Conservation (phyloP, 2,113 vertebrate genomes). For the Mirza zaza region DNA sequence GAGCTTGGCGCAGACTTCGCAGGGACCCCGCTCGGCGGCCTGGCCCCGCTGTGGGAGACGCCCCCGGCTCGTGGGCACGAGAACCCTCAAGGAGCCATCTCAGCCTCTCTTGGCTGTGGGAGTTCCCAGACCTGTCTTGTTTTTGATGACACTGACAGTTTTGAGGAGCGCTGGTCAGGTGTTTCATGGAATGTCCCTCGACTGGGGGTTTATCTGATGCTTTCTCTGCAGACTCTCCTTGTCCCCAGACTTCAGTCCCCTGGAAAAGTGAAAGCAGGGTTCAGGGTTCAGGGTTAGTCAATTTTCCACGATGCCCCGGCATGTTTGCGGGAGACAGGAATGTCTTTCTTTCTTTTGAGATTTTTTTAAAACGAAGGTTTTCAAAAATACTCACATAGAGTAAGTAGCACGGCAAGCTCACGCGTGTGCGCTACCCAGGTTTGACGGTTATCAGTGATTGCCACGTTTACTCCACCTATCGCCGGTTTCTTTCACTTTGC, state of each 20-base stretch:
- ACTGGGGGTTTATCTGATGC: too few relatives aligned
- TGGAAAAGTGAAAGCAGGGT: too few relatives aligned
- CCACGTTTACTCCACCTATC: rapidly evolving
- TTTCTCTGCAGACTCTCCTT: background rate
- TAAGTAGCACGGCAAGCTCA: too few relatives aligned
- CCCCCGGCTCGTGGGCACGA: rapidly evolving
- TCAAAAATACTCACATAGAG: too few relatives aligned
- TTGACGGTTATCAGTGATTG: rapidly evolving
- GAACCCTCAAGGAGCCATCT: background rate
- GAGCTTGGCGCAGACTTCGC: background rate
- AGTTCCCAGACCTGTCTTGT: too few relatives aligned
- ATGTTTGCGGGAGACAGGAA: background rate
- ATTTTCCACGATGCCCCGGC: background rate
- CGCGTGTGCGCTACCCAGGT: rapidly evolving
- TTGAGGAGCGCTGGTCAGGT: too few relatives aligned
- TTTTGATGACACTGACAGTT: too few relatives aligned
- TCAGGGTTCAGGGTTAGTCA: background rate
- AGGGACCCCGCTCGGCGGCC: rapidly evolving
- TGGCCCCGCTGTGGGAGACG: background rate
- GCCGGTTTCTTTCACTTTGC: background rate
- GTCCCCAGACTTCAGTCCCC: background rate
- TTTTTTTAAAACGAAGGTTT: background rate
- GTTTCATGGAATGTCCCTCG: too few relatives aligned
- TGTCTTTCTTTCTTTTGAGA: background rate
- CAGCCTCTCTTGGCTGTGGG: too few relatives aligned